Base-by-base conservation (phyloP, 2,888 invertebrate species). In the Alsophila aescularia region DNA sequence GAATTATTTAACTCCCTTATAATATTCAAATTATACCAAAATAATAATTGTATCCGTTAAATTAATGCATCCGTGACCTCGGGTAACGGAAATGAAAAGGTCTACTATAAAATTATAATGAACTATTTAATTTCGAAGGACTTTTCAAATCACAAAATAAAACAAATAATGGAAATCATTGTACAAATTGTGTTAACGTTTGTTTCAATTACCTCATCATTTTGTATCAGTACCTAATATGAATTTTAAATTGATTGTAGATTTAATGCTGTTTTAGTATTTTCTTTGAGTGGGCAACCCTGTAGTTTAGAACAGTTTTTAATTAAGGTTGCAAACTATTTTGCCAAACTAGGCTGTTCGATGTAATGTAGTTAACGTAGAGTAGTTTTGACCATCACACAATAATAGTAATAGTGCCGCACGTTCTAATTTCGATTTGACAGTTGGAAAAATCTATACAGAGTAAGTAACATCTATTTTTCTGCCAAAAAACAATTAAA, bases 101-200 rank as follows among this genome's bases (percentile, higher is more conserved):
- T 7, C 8, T 24, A 2, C 5, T 18, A 18, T 18, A 4, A 5
- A 24, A 24, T 5, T 8, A 29, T 8, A 29, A 29, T 29, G 3
- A 29, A 27, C 1, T 2, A 10, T 29, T 29, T 29, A 29, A 29
- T 29, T 52, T 45, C 24, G 43, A 55, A 47, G 43, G 12, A 52
- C 32, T 29, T 58, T 39, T 41, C 3, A 39, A 48, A 40, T 14
- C 16, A 36, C 27, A 54, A 34, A 36, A 34, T 54, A 64, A 68
- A 74, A 68, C 66, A 74, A 75, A 72, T 64, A 62, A 69, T 72
- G 64, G 66, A 76, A 44, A 73, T 68, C 53, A 49, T 72, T 83
- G 83, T 84, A 84, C 80, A 83, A 81, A 82, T 72, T 75, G 60
- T 62, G 72, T 81, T 81, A 70, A 76, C 74, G 64, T 69, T 69